Percentiles rank a stretch among this genome's conserved stretches.
phyloP scores from a whole-genome alignment of 2,888 invertebrate genomes.

The Teleiodes luculella region DNA sequence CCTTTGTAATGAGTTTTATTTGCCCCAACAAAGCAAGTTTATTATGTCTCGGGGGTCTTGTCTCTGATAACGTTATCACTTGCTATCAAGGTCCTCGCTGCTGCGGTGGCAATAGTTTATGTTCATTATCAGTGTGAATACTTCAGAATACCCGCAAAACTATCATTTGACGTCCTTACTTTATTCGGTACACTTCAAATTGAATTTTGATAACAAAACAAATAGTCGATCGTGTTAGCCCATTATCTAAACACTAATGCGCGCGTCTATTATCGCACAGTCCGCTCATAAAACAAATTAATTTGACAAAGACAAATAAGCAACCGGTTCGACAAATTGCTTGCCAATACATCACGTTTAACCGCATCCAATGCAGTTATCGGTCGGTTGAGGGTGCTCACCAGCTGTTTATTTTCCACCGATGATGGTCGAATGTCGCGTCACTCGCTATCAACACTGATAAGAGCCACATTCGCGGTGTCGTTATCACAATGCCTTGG shows the following conservation, averaged over 20 bases:
- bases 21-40: slow-evolving; percentile 23
- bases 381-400: background rate
- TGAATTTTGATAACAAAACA: background rate
- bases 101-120: slow-evolving; percentile 27
- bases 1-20: too few relatives aligned
- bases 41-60: slow-evolving; percentile 45
- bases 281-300: background rate
- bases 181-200: background rate
- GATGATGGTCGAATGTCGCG: slow-evolving; percentile 13
- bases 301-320: background rate
- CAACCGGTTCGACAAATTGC: background rate
- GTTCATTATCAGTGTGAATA: slow-evolving; percentile 17
- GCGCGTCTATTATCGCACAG: background rate
- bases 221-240: background rate
- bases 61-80: slow-evolving; percentile 46
- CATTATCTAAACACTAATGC: background rate
- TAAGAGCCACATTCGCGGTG: slow-evolving; percentile 24
- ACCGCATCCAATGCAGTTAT: background rate
- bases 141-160: slow-evolving; percentile 7
- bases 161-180: background rate
- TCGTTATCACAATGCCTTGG: slow-evolving; percentile 23
- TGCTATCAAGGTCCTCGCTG: slow-evolving; percentile 47
- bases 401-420: slow-evolving; percentile 1
- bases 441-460: slow-evolving; percentile 23
- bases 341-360: background rate